Conservation (phyloP, 2,888 invertebrate genomes). For the Tipula unca region DNA sequence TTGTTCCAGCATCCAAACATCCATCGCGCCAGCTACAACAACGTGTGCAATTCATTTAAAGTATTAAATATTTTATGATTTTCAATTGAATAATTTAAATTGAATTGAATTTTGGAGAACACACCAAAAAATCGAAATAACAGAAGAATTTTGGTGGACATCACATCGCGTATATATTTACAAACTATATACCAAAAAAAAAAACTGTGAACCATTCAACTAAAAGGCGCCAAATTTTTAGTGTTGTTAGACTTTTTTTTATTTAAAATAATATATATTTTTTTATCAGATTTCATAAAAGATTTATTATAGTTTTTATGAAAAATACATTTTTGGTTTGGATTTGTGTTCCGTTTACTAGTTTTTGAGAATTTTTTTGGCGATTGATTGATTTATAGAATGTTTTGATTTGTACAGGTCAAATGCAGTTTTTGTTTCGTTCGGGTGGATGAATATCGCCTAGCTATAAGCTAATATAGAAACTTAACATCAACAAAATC, state of each 20-base stretch:
- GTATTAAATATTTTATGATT: neutral
- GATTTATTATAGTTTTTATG: neutral
- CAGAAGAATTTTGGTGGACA: neutral
- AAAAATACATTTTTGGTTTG: neutral
- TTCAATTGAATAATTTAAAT: conserved; percentile 8
- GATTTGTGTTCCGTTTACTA: neutral
- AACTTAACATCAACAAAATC: neutral
- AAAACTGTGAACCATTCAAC: neutral
- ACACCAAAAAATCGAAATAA: neutral
- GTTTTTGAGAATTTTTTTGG: neutral
- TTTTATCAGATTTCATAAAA: neutral
- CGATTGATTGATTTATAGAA: conserved; percentile 14
- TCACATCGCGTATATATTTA: neutral
- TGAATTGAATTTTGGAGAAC: neutral
- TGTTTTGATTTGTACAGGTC: conserved; percentile 2
- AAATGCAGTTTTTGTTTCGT: neutral
- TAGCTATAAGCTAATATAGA: neutral
- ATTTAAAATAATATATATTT: neutral
- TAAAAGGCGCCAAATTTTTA: conserved; percentile 3
- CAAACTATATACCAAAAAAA: neutral
- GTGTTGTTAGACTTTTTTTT: neutral
- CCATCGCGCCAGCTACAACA: neutral
- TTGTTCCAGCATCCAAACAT: neutral
- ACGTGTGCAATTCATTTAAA: neutral
- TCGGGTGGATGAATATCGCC: neutral